These are phyloP conservation scores for Leptinotarsa lineolata DNA, from an alignment of 1,140 invertebrate genomes.

Conservation along the genomic window DNA sequence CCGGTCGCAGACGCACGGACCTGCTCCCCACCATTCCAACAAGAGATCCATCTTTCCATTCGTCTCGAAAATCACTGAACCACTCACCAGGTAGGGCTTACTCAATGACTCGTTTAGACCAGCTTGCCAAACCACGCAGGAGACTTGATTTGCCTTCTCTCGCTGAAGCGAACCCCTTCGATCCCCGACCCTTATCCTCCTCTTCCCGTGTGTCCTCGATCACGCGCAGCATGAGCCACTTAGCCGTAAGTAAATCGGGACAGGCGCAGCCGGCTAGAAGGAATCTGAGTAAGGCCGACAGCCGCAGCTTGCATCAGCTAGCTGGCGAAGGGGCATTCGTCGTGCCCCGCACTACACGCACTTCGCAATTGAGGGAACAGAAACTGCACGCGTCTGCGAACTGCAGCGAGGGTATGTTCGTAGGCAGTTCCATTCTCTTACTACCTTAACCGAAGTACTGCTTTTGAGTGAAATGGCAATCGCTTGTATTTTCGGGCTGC, in stretches of 20 bases:
- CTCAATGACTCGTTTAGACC: conserved; percentile 89
- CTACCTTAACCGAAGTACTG: conserved; percentile 30
- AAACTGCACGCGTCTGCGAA: conserved; percentile 45
- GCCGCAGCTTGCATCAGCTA: conserved; percentile 70
- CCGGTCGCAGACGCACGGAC: conserved; percentile 84
- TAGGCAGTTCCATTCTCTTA: conserved; percentile 24
- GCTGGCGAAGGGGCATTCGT: conserved; percentile 55
- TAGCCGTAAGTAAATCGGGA: conserved; percentile 56
- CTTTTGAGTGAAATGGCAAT: conserved; percentile 78
- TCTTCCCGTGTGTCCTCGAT: conserved; percentile 49
- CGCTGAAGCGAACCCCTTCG: conserved; percentile 53
- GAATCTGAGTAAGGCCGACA: conserved; percentile 51
- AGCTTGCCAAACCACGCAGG: conserved; percentile 74
- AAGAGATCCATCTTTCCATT: conserved; percentile 63
- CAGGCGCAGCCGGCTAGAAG: conserved; percentile 40
- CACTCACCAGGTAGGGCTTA: conserved; percentile 84
- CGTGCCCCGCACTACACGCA: conserved; percentile 51
- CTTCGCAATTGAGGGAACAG: conserved; percentile 52
- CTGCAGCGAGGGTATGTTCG: conserved; percentile 49
- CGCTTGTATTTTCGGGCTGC: conserved; percentile 73
- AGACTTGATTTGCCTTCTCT: conserved; percentile 62
- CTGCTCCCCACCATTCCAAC: conserved; percentile 86
- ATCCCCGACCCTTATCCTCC: conserved; percentile 42
- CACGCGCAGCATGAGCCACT: conserved; percentile 72
- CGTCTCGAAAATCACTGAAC: conserved; percentile 64